Evolutionary conservation across 2,113 vertebrate genomes (phyloP).

Genomic region (Ochotona curzoniae): DNA sequence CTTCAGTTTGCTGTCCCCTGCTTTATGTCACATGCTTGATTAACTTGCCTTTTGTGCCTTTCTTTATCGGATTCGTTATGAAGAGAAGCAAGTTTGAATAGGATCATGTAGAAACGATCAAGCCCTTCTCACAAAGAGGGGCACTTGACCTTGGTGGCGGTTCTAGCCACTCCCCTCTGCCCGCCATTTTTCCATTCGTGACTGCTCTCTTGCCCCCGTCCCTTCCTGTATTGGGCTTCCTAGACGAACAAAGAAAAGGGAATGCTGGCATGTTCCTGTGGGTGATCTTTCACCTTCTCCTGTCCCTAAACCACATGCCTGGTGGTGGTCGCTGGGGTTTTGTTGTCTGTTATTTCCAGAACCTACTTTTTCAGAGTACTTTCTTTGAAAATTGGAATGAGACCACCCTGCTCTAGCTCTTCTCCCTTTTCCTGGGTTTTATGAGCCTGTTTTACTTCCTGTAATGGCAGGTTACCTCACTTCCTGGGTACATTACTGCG

Average conservation of each 20-base stretch:
- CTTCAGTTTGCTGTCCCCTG: not conserved
- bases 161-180: not conserved
- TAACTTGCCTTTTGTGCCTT: slow-evolving; percentile 26
- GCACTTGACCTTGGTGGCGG: not conserved
- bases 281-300: slow-evolving; percentile 4
- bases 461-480: not conserved
- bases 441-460: not conserved
- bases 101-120: not conserved
- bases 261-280: not conserved
- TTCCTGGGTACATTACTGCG: not conserved
- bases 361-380: not conserved
- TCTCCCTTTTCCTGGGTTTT: not conserved
- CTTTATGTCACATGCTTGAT: not conserved
- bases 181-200: not conserved
- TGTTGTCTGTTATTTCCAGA: not conserved
- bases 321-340: slow-evolving; percentile 36
- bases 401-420: not conserved
- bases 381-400: slow-evolving; percentile 14
- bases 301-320: slow-evolving; percentile 37
- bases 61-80: not conserved
- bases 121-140: not conserved
- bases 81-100: not conserved
- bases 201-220: not conserved
- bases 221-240: slow-evolving; percentile 5
- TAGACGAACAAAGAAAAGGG: not conserved